A percentile compares a stretch with the other conserved stretches of the same genome.
Evolutionary conservation across 2,888 invertebrate genomes (phyloP).

Genomic region (Macrosiphum euphorbiae): DNA sequence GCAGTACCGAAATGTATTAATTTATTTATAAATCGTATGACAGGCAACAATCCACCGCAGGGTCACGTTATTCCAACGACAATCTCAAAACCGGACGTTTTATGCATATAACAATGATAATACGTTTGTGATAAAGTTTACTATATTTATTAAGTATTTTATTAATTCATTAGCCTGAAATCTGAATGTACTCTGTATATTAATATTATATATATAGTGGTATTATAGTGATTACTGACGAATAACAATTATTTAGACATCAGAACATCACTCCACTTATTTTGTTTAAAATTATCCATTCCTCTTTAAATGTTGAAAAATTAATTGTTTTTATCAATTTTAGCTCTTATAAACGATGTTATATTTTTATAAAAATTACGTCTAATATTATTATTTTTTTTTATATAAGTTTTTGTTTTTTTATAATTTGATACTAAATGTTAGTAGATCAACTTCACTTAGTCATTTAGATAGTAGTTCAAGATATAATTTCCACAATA

Average conservation of each 20-base stretch:
- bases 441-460: background rate
- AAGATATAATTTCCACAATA: too few relatives aligned
- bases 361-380: background rate
- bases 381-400: background rate
- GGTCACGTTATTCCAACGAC: background rate
- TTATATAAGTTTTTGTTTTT: background rate
- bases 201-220: too few relatives aligned
- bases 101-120: background rate
- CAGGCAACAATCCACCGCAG: background rate
- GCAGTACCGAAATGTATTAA: background rate
- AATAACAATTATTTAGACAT: background rate
- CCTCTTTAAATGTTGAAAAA: too few relatives aligned
- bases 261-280: too few relatives aligned
- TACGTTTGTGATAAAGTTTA: background rate
- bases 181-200: background rate
- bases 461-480: too few relatives aligned
- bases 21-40: background rate
- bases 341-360: too few relatives aligned
- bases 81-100: background rate
- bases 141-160: too few relatives aligned
- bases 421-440: background rate
- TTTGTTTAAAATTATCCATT: too few relatives aligned
- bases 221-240: background rate
- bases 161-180: background rate
- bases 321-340: too few relatives aligned